Percentiles rank a stretch among this genome's conserved stretches.
Evolutionary conservation across 2,113 vertebrate species (phyloP).

Genomic region (Lota lota): DNA sequence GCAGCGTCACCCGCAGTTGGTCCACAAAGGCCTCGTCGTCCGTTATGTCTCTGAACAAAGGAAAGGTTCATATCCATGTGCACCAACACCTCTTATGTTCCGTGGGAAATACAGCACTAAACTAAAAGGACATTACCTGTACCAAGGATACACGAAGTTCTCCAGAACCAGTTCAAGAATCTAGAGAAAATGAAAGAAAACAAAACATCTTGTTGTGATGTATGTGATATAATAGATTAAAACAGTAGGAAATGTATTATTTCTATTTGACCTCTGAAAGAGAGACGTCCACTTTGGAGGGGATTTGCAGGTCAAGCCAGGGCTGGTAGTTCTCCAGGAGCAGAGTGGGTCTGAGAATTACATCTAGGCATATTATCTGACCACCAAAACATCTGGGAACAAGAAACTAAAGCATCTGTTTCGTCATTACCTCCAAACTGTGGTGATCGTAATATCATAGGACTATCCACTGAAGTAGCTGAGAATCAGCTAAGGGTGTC

Average conservation of each 20-base stretch:
- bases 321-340: constrained; percentile 96
- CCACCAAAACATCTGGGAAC: constrained; percentile 32
- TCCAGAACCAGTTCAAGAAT: constrained; percentile 94
- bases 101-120: too few species aligned
- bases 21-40: constrained; percentile 96
- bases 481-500: too few species aligned
- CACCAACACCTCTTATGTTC: not conserved
- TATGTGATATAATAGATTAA: too few species aligned
- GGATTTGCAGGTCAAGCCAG: constrained; percentile 90
- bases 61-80: constrained; percentile 17
- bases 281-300: constrained; percentile 93
- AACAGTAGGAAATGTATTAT: not conserved
- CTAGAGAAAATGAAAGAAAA: constrained; percentile 43
- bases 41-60: constrained; percentile 82
- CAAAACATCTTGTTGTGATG: not conserved
- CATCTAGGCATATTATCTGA: not conserved
- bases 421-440: too few species aligned
- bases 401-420: too few species aligned
- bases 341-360: constrained; percentile 80
- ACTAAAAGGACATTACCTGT: constrained; percentile 77
- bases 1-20: constrained; percentile 85
- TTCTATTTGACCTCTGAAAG: constrained; percentile 85
- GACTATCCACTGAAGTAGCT: too few species aligned
- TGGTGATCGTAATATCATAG: too few species aligned
- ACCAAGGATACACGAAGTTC: constrained; percentile 98